Base-by-base conservation (phyloP, 1,140 invertebrate species). In the Piezodorus guildinii region DNA sequence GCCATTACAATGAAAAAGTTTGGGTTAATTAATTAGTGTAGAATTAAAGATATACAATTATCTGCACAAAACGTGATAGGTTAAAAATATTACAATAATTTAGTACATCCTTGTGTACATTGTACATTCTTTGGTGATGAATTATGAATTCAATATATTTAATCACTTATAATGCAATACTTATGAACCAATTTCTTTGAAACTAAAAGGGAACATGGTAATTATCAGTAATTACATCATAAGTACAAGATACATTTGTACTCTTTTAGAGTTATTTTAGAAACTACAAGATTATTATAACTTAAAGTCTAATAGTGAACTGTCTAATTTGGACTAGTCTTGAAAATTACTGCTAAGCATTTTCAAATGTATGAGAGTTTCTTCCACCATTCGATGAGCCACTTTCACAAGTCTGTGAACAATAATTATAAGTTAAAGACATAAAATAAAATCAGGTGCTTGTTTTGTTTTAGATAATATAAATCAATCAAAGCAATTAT, bases 341-440 rank as follows among this genome's bases (percentile, higher is more conserved):
- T 43, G 16, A 23, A 60, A 60, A 44, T n/a, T 15, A 34, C n/a
- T 43, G 21, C 39, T 60, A 60, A 17, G 58, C 16, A 17, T 60
- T 30, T 60, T 60, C 58, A 34, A 60, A 34, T 39, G 58, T 12
- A 60, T n/a, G 30, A 6, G 58, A 21, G 23, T 1, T 60, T 44
- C 58, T 64, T 54, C 62, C 39, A 17, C 62, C 62, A 46, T 64
- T 64, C 2, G 62, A 39, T n/a, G 49, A 16, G 23, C 44, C 62
- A 16, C 45, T 23, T 59, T 64, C 62, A 64, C 62, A 64, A 64
- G 52, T 64, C 62, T 64, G 54, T 25, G 54, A 59, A 58, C 9
- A 44, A 27, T 56, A 51, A 27, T 10, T 39, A 12, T 39, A 39
- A 30, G 27, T 30, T 8, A 30, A 30, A 39, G 12, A 4, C 6